Conservation (phyloP, 53 echinoderm and acorn worm genomes). For the Zoroaster sp. region DNA sequence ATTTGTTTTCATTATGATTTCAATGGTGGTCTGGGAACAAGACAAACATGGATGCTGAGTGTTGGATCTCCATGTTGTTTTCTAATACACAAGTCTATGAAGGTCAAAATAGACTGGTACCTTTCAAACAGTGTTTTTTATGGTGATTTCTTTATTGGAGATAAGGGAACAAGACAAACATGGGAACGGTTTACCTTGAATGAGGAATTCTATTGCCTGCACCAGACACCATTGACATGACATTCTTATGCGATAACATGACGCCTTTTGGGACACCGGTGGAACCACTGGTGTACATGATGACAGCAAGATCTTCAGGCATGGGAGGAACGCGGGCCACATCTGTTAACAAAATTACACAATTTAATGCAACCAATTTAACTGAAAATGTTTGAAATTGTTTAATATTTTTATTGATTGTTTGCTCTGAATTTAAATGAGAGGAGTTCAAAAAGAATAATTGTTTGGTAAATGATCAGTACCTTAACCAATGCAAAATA, state of each 20-base stretch:
- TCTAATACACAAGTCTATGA: neutral
- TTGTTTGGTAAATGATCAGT: too few species aligned
- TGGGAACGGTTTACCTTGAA: constrained; percentile 73
- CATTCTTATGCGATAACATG: constrained; percentile 82
- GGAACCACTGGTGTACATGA: constrained; percentile 95
- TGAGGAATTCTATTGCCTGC: constrained; percentile 71
- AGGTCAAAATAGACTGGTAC: too few species aligned
- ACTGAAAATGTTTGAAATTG: neutral
- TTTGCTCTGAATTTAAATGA: too few species aligned
- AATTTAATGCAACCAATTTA: neutral
- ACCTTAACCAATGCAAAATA: too few species aligned
- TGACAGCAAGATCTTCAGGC: constrained; percentile 78
- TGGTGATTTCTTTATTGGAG: neutral
- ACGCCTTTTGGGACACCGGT: constrained; percentile 89
- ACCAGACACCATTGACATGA: constrained; percentile 74
- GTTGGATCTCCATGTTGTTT: too few species aligned
- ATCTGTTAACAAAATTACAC: constrained; percentile 48
- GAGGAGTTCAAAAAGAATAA: too few species aligned
- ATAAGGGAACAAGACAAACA: too few species aligned
- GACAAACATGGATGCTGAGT: too few species aligned
- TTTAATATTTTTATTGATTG: neutral
- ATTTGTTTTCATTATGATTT: neutral
- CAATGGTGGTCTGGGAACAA: too few species aligned
- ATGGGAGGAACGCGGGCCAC: constrained; percentile 28
- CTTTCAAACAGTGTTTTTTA: neutral